A percentile compares a stretch with the other conserved stretches of the same genome.
Evolutionary conservation across 1,140 invertebrate species (phyloP).

Genomic region (Eciton burchellii): DNA sequence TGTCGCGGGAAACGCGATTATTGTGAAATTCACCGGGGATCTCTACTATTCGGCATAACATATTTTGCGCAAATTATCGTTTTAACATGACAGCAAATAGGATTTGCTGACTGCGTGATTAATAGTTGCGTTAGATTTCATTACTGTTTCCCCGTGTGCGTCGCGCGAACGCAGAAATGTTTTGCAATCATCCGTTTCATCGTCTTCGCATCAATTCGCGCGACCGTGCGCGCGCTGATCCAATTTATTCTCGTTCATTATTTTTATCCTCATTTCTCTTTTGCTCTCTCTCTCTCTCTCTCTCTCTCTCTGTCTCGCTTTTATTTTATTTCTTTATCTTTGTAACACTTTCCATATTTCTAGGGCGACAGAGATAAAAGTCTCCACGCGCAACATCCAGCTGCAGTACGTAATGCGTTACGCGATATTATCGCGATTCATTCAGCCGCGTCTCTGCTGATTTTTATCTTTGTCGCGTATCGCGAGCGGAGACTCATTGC

Average conservation of each 20-base stretch:
- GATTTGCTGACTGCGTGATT: slow-evolving; percentile 30
- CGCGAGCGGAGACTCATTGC: background rate
- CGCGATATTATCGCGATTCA: slow-evolving; percentile 17
- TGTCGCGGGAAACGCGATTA: no score
- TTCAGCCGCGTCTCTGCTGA: background rate
- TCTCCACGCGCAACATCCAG: background rate
- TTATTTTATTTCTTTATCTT: no score
- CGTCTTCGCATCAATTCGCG: no score
- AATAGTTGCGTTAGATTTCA: slow-evolving; percentile 50
- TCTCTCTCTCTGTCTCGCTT: no score
- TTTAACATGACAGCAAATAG: slow-evolving; percentile 1
- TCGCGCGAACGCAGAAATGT: background rate
- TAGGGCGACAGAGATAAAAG: background rate
- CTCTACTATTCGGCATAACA: slow-evolving; percentile 1
- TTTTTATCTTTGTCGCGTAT: background rate
- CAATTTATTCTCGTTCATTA: background rate
- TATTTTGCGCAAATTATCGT: slow-evolving; percentile 26
- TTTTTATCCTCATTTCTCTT: no score
- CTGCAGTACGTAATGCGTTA: slow-evolving; percentile 5
- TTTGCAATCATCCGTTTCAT: slow-evolving; percentile 6
- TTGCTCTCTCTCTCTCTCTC: no score
- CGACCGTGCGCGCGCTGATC: background rate
- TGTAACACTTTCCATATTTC: background rate
- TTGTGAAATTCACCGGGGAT: slow-evolving; percentile 17
- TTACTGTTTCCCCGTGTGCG: background rate